Percentiles rank a stretch among this genome's conserved stretches.
Evolutionary conservation across 2,113 vertebrate species (phyloP).

Genomic region (Lonchura striata): DNA sequence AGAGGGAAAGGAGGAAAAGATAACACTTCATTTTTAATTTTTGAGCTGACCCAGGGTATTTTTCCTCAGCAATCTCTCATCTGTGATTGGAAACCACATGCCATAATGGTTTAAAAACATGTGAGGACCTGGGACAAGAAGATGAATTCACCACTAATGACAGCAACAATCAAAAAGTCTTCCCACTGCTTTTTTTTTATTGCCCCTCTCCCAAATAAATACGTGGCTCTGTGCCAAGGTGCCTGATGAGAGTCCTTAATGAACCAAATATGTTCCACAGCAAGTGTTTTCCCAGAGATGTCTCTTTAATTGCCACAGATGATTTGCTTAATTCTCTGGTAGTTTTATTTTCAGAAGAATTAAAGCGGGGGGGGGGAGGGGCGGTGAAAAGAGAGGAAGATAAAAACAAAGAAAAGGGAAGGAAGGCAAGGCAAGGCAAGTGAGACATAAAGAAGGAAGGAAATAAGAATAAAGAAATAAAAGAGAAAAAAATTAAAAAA

Average conservation of each 20-base stretch:
- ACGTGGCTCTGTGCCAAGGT: background rate
- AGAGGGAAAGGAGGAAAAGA: background rate
- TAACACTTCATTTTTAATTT: background rate
- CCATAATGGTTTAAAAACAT: background rate
- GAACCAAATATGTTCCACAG: background rate
- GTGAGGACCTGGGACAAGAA: constrained; percentile 5
- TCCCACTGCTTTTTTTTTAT: background rate
- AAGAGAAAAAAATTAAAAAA: background rate
- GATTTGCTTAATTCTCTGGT: background rate
- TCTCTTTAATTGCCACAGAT: background rate
- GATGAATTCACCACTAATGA: background rate
- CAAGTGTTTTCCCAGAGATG: background rate
- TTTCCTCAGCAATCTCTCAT: background rate
- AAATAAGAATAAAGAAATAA: background rate
- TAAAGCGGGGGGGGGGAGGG: background rate
- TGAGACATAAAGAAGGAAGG: background rate
- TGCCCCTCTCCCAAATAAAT: background rate
- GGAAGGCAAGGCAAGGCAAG: background rate
- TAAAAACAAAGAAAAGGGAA: background rate
- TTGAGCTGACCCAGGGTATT: background rate
- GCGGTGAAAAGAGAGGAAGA: background rate
- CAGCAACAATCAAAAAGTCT: background rate
- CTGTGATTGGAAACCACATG: background rate
- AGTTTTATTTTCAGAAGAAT: background rate
- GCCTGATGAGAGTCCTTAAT: background rate